Base-by-base conservation (phyloP, 1,140 invertebrate species). In the Holotrichia oblita region DNA sequence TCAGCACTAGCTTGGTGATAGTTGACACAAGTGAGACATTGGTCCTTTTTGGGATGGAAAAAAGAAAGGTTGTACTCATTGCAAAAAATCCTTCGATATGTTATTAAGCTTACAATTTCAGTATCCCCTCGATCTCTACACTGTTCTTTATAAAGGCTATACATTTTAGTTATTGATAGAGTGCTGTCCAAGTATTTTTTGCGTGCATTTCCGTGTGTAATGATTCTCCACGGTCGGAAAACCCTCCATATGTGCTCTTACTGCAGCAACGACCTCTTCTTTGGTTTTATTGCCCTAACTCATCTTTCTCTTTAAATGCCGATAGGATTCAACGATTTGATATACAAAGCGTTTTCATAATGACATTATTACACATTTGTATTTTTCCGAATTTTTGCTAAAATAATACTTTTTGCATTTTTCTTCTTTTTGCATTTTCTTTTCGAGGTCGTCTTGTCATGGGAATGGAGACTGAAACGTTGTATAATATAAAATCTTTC, bases 261-360 rank as follows among this genome's bases (percentile, higher is more conserved):
- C 69, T n/a, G 17, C 24, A 73, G 27, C 69, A 27, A 14, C 14
- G 42, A 73, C 69, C 4, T 73, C 27, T 9, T 73, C 69, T 73
- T 73, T 73, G 17, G 69, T 73, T 24, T 73, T 73, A 14, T 73
- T 73, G 69, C 14, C 69, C 24, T 14, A 73, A 40, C 24, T 73
- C 69, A 34, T 34, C 69, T 34, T 73, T 73, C 0, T 14, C 27
- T 34, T 34, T 34, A 34, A 73, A 73, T 22, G 27, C 24, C 17
- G 69, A 10, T 34, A 73, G 14, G 20, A 73, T 34, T 73, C 40
- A 6, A 14, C 69, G 69, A 73, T 73, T 73, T 27, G 69, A 73
- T 9, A 73, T 73, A 34, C 20, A 27, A 27, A 73, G 69, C 20
- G 27, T 73, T 73, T 73, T 73, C 4, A 73, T 22, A 34, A 73